These are phyloP conservation scores for Notothenia coriiceps DNA, from an alignment of 2,113 vertebrate species.

Conservation along the genomic window DNA sequence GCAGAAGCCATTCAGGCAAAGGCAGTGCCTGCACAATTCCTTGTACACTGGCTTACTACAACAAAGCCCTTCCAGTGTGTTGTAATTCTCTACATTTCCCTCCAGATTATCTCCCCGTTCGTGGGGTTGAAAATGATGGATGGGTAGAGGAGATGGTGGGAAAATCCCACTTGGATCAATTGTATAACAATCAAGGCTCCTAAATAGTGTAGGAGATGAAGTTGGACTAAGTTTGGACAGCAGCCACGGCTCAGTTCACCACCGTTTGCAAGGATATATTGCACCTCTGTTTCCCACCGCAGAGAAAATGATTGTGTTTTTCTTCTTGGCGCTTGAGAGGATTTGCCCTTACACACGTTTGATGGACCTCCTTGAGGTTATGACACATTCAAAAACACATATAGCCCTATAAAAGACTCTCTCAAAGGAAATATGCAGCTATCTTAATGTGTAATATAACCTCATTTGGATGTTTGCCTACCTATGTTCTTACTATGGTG, in stretches of 20 bases:
- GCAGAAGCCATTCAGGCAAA: conserved; percentile 26
- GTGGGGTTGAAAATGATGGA: conserved; percentile 52
- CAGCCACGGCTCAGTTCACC: conserved; percentile 42
- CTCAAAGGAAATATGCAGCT: conserved; percentile 16
- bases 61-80: conserved; percentile 59
- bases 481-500: conserved; percentile 37
- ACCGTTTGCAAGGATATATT: conserved; percentile 36
- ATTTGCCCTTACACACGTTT: conserved; percentile 23
- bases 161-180: conserved; percentile 73
- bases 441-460: conserved; percentile 29
- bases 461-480: conserved; percentile 37
- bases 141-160: conserved; percentile 28
- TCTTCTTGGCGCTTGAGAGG: neutral
- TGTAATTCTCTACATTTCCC: conserved; percentile 63
- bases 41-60: conserved; percentile 54
- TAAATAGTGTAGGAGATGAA: conserved; percentile 62
- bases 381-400: conserved; percentile 30
- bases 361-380: conserved; percentile 47
- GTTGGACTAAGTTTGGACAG: conserved; percentile 50
- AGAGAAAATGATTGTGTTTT: conserved; percentile 33
- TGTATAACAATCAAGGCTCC: conserved; percentile 63
- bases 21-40: conserved; percentile 18
- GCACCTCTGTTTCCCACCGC: conserved; percentile 36
- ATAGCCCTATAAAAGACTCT: conserved; percentile 46
- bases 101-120: conserved; percentile 41